Evolutionary conservation across 2,888 invertebrate genomes (phyloP), one percentile per base, ranked within the genome.

Genomic region (Ophraella communa): DNA sequence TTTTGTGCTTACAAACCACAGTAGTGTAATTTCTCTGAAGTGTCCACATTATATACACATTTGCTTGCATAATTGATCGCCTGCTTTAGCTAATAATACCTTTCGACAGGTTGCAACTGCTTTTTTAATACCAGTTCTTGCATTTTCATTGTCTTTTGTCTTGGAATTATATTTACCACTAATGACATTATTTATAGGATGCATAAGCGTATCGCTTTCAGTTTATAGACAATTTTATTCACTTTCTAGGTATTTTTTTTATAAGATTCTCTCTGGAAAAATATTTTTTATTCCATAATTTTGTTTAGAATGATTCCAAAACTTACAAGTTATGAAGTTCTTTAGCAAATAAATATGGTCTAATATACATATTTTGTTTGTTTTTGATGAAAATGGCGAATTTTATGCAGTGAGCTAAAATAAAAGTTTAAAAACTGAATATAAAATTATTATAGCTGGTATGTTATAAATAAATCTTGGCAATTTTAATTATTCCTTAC

Each of bases 171-270:
- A 53, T 53, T 33, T 45, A 42, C 51, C 23, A 44, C 56, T 60
- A 64, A 64, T 64, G 64, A 60, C 64, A 58, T 60, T 56, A 64
- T 64, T 56, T 57, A 57, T 17, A 49, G 4, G 39, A 14, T 4
- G 4, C 39, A 17, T 14, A 7, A 39, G 39, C 39, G 39, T 39
- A 39, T 39, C 39, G 7, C 5, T 14, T 39, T 4, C 14, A 14
- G 14, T 14, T 17, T 39, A 4, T 10, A 30, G 11, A 30, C 2
- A 30, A 30, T 10, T 30, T 3, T 10, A 30, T 30, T 30, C 1
- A 4, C 2, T 30, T 7, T 8, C 10, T 3, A 30, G 2, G 4
- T 30, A 10, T 4, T 30, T 7, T 30, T 30, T 27, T 8, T 27
- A 8, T 27, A 27, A n/a, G n/a, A n/a, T n/a, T n/a, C n/a, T n/a